Evolutionary conservation across 2,797 vertebrate species (phyloP).

Genomic region (Crocidura indochinensis): DNA sequence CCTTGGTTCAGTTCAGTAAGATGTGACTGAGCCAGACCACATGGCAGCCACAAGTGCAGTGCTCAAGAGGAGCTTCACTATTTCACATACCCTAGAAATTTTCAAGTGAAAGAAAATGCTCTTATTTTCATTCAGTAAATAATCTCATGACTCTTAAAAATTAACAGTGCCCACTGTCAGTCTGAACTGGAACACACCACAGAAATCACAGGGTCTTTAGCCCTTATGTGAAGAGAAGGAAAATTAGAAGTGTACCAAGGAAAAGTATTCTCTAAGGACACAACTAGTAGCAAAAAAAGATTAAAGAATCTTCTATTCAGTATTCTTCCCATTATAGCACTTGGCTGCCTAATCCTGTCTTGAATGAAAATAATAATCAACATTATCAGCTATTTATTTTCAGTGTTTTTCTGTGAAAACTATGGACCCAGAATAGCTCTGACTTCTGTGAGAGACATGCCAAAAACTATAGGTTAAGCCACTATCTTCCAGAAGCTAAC

Average conservation of each 20-base stretch:
- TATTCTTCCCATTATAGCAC: background rate
- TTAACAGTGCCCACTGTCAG: background rate
- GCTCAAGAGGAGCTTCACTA: background rate
- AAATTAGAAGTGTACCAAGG: background rate
- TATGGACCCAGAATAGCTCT: background rate
- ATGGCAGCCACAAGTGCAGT: background rate
- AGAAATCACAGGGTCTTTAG: background rate
- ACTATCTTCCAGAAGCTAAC: background rate
- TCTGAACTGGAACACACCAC: background rate
- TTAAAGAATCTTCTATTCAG: background rate
- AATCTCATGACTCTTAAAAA: conserved; percentile 19
- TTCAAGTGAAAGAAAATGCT: background rate
- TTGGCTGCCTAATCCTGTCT: background rate
- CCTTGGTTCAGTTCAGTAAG: background rate
- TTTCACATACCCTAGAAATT: conserved; percentile 10
- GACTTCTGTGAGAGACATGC: conserved; percentile 4
- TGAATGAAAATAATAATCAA: conserved; percentile 20
- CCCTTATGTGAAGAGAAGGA: conserved; percentile 3
- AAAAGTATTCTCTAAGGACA: background rate
- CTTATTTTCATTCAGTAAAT: conserved; percentile 45
- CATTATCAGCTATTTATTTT: background rate
- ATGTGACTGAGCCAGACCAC: background rate
- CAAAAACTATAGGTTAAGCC: background rate
- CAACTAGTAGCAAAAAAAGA: background rate
- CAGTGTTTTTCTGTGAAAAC: background rate